Base-by-base conservation (phyloP, 2,113 vertebrate species). In the Eulemur rufifrons region DNA sequence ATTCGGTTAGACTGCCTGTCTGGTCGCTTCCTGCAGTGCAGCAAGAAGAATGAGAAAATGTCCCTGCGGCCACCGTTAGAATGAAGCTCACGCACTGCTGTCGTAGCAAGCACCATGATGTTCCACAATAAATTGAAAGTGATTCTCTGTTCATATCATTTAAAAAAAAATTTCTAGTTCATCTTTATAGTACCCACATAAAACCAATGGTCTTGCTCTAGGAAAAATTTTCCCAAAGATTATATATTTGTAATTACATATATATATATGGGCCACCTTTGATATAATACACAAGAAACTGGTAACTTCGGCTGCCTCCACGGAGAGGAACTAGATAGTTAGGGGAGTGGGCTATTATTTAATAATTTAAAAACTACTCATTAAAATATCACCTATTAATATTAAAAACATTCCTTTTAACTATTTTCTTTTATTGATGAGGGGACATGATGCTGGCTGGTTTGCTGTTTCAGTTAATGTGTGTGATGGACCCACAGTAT, bases 331-430 rank as follows among this genome's bases (percentile, higher is more conserved):
- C 29, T 88, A 27, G 25, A 37, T 78, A 66, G 50, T 5, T 94
- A 8, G 32, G 39, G 21, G 50, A 63, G 20, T 61, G 25, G n/a
- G 42, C 42, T 69, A 85, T 78, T 85, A 78, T 52, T 89, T 93
- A 78, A 82, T 61, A 63, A 73, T 52, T 66, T 81, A 2, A 56
- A 94, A 92, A 73, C 2, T 23, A 47, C 15, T 64, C 6, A 52
- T 96, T 90, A 84, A 71, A 95, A 81, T 80, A 73, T 86, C 86
- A 69, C 8, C 64, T 76, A 15, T 56, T 71, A 90, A 94, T 84
- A 92, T 47, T 32, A 82, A 95, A 88, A 56, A 66, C 23, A 39
- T 88, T 93, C 25, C 21, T 81, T 94, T 93, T 50, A 84, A 77
- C 52, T 56, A 54, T 78, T 95, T 94, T 20, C 37, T 77, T 74